Evolutionary conservation across 2,113 vertebrate genomes (phyloP).

Genomic region (Setophaga coronata): DNA sequence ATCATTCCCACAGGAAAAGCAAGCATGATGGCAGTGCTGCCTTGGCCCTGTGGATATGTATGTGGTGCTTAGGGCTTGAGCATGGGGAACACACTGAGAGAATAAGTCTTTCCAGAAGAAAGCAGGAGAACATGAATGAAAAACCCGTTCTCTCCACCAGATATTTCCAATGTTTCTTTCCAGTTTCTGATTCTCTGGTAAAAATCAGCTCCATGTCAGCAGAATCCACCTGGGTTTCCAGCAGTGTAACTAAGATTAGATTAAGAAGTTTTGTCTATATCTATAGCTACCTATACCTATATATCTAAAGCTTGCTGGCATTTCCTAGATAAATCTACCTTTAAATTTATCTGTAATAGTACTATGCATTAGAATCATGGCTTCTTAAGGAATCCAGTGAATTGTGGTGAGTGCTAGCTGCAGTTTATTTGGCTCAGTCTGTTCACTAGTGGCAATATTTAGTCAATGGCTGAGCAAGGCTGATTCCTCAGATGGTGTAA

Average conservation of each 20-base stretch:
- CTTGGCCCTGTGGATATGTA: not conserved
- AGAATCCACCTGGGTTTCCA: not conserved
- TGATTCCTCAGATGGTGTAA: slow-evolving; percentile 1
- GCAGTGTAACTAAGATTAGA: not conserved
- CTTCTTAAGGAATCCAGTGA: not conserved
- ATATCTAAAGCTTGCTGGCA: not conserved
- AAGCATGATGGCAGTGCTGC: fast-evolving
- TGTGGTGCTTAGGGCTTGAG: not conserved
- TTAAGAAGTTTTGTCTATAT: not conserved
- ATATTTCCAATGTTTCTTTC: not conserved
- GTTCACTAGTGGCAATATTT: not conserved
- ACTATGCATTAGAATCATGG: not conserved
- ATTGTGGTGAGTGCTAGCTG: not conserved
- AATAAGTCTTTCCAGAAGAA: not conserved
- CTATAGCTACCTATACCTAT: not conserved
- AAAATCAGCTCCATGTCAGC: not conserved
- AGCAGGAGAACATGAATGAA: not conserved
- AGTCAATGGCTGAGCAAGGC: not conserved
- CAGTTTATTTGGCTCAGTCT: slow-evolving; percentile 1
- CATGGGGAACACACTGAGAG: not conserved
- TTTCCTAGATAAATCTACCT: not conserved
- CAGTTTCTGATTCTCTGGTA: not conserved
- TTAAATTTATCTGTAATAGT: not conserved
- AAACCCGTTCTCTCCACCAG: not conserved
- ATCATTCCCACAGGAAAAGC: not conserved